These are phyloP conservation scores for Denticeps clupeoides DNA, from an alignment of 2,797 vertebrate species.

Conservation along the genomic window DNA sequence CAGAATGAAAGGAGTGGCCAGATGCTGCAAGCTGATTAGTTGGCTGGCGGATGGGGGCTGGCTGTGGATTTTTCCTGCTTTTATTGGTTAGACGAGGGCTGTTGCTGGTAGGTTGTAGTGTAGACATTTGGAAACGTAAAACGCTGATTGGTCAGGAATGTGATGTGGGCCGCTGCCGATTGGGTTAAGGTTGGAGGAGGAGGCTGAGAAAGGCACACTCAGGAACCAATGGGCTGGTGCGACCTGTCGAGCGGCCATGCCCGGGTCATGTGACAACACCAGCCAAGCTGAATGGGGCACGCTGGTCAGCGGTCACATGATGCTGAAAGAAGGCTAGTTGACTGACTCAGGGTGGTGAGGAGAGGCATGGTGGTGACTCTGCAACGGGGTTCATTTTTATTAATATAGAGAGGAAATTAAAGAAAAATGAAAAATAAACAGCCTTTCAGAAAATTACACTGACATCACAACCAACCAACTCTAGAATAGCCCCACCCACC, in stretches of 20 bases:
- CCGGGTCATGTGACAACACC: slow-evolving; percentile 99
- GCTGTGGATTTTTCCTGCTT: slow-evolving; percentile 99
- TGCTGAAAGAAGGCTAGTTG: slow-evolving; percentile 99
- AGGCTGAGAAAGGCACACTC: slow-evolving; percentile 98
- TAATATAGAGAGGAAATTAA: slow-evolving; percentile 98
- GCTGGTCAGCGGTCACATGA: slow-evolving; percentile 99
- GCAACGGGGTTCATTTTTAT: slow-evolving; percentile 99
- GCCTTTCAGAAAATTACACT: slow-evolving; percentile 78
- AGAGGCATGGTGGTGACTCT: slow-evolving; percentile 99
- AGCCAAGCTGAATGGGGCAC: slow-evolving; percentile 99
- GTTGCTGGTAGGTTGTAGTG: slow-evolving; percentile 96
- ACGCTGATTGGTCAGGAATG: slow-evolving; percentile 99
- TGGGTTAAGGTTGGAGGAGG: slow-evolving; percentile 96
- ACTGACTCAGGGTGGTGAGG: slow-evolving; percentile 99
- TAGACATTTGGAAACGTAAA: slow-evolving; percentile 99
- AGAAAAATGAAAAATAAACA: slow-evolving; percentile 78
- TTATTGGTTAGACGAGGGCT: slow-evolving; percentile 99
- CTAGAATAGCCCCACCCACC: slow-evolving; percentile 63
- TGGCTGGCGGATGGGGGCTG: slow-evolving; percentile 97
- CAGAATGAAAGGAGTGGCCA: slow-evolving; percentile 99
- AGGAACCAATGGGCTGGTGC: slow-evolving; percentile 99
- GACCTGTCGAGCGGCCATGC: slow-evolving; percentile 99
- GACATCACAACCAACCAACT: slow-evolving; percentile 63
- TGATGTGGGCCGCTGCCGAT: slow-evolving; percentile 97
- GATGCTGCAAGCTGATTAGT: slow-evolving; percentile 99